These are phyloP conservation scores for Huso huso DNA, from an alignment of 2,797 vertebrate species.

Conservation along the genomic window DNA sequence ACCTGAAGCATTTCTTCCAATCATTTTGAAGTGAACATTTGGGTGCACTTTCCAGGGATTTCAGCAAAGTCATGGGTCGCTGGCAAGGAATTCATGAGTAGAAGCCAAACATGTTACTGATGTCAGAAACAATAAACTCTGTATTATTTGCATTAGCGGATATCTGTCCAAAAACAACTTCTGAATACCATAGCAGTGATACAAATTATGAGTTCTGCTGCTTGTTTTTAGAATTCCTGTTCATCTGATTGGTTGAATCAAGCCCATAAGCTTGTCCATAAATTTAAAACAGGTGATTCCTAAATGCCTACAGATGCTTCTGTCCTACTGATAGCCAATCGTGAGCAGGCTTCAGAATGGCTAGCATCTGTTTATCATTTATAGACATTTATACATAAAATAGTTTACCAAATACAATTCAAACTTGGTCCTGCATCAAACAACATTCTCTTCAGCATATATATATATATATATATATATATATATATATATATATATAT, in stretches of 20 bases:
- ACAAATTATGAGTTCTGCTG: constrained; percentile 14
- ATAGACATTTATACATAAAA: constrained; percentile 41
- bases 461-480: constrained; percentile 15
- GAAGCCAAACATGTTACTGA: constrained; percentile 7
- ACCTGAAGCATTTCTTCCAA: too few relatives aligned
- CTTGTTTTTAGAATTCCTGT: constrained; percentile 14
- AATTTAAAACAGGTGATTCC: constrained; percentile 26
- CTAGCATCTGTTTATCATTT: constrained; percentile 53
- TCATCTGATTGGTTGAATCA: constrained; percentile 18
- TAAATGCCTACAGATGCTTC: constrained; percentile 24
- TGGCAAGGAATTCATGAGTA: background rate
- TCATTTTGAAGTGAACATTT: too few relatives aligned
- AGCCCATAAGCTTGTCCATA: constrained; percentile 19
- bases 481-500: constrained; percentile 19
- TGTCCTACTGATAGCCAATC: constrained; percentile 25
- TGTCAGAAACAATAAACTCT: constrained; percentile 7
- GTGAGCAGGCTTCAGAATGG: constrained; percentile 33
- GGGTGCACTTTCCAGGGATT: background rate
- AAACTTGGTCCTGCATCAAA: constrained; percentile 18
- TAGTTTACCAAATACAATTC: constrained; percentile 31
- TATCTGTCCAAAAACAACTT: constrained; percentile 10
- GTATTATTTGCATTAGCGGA: background rate
- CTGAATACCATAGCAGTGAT: constrained; percentile 4
- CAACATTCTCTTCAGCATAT: constrained; percentile 15
- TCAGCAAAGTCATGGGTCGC: background rate